Conservation (phyloP, 1,140 invertebrate species). For the Kradibia gibbosae region DNA sequence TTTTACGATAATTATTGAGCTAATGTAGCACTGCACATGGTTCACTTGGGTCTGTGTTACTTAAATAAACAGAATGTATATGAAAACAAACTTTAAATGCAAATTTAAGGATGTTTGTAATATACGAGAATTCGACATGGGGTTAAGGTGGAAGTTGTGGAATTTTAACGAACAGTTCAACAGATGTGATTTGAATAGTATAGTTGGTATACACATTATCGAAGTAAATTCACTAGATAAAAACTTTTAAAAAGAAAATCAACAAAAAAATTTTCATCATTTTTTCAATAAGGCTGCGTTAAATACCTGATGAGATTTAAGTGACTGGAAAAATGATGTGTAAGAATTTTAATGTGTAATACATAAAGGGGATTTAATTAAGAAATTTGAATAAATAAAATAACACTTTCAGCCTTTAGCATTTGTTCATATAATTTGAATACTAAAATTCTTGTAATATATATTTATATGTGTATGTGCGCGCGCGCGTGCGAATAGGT, state of each 20-base stretch:
- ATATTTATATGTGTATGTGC: too few relatives aligned
- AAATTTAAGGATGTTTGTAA: constrained; percentile 33
- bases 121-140: constrained; percentile 26
- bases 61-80: constrained; percentile 24
- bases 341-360: too few relatives aligned
- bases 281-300: not conserved
- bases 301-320: too few relatives aligned
- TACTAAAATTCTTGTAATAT: too few relatives aligned
- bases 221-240: constrained; percentile 13
- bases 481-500: too few relatives aligned
- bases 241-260: not conserved
- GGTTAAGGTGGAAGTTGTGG: constrained; percentile 21
- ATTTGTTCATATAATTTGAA: too few relatives aligned
- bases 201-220: constrained; percentile 11
- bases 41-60: not conserved
- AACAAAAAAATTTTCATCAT: not conserved
- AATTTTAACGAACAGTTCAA: constrained; percentile 45
- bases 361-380: too few relatives aligned
- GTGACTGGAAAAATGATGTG: too few relatives aligned
- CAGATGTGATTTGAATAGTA: constrained; percentile 45
- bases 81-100: constrained; percentile 37
- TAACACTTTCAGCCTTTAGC: too few relatives aligned
- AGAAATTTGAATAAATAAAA: too few relatives aligned
- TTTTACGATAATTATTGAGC: not conserved
- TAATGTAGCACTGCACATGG: not conserved